Evolutionary conservation across 2,797 vertebrate genomes (phyloP).

Genomic region (Distichodus sexfasciatus): DNA sequence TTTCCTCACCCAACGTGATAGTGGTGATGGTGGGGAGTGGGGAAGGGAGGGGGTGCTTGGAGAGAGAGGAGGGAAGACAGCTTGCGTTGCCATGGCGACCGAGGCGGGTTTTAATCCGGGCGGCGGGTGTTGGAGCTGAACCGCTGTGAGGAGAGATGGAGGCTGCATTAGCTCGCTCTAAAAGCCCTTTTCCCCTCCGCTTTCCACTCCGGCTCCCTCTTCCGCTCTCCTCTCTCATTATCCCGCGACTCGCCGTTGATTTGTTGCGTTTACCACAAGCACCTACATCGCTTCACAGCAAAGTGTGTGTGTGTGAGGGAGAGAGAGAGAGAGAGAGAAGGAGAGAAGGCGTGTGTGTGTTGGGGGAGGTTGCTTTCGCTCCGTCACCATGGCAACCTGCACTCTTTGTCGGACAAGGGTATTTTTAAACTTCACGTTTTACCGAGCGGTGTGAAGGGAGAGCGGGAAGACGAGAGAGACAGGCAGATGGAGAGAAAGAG

Average conservation of each 20-base stretch:
- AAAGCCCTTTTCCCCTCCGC: no score
- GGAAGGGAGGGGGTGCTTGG: no score
- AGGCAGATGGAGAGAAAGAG: background rate
- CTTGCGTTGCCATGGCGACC: constrained; percentile 5
- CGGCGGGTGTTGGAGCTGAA: no score
- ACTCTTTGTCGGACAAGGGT: constrained; percentile 38
- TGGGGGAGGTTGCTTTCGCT: constrained; percentile 2
- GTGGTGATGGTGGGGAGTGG: no score
- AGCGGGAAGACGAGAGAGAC: background rate
- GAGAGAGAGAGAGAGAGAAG: no score
- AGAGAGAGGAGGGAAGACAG: no score
- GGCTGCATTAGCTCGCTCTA: no score
- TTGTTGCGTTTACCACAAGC: constrained; percentile 69
- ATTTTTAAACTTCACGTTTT: constrained; percentile 29
- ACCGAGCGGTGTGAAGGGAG: background rate
- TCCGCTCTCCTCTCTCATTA: constrained; percentile 66
- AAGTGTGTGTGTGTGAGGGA: no score
- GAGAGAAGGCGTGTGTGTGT: no score
- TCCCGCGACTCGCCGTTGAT: constrained; percentile 73
- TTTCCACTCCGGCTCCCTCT: background rate
- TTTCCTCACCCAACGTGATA: no score
- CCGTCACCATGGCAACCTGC: constrained; percentile 63
- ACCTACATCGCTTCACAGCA: no score
- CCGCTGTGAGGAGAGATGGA: no score
- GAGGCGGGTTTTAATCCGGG: background rate